Conservation (phyloP, 2,113 vertebrate genomes). For the Arvicanthis niloticus region DNA sequence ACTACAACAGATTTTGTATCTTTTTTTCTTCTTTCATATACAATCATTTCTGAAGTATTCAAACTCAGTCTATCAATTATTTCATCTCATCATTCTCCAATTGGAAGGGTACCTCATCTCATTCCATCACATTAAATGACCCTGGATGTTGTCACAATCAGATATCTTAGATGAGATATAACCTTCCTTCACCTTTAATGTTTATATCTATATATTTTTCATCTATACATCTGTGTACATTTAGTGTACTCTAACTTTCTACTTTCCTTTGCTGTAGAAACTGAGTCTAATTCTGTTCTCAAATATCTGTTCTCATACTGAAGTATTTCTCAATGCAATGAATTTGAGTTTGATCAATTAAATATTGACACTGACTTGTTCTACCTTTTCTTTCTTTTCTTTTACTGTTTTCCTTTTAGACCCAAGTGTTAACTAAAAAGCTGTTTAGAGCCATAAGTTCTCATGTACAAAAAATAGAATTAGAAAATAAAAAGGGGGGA, state of each 20-base stretch:
- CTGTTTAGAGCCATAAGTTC: too few relatives aligned
- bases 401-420: too few relatives aligned
- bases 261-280: not conserved
- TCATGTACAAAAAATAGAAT: too few relatives aligned
- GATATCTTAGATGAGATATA: not conserved
- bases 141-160: not conserved
- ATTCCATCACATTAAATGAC: not conserved
- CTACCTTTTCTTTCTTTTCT: too few relatives aligned
- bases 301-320: not conserved
- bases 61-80: not conserved
- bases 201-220: not conserved
- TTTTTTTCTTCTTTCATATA: not conserved
- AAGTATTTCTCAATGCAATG: not conserved
- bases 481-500: too few relatives aligned
- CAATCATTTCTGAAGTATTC: not conserved
- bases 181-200: not conserved
- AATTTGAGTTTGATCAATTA: not conserved
- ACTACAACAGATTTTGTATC: not conserved
- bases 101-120: not conserved
- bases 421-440: too few relatives aligned
- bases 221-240: fast-evolving
- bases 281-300: not conserved
- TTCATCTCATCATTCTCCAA: fast-evolving
- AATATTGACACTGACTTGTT: not conserved
- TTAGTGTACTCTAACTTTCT: not conserved